Percentiles rank a stretch among this genome's conserved stretches.
Conservation (phyloP, 1,140 invertebrate genomes). For the Gerris buenoi region DNA sequence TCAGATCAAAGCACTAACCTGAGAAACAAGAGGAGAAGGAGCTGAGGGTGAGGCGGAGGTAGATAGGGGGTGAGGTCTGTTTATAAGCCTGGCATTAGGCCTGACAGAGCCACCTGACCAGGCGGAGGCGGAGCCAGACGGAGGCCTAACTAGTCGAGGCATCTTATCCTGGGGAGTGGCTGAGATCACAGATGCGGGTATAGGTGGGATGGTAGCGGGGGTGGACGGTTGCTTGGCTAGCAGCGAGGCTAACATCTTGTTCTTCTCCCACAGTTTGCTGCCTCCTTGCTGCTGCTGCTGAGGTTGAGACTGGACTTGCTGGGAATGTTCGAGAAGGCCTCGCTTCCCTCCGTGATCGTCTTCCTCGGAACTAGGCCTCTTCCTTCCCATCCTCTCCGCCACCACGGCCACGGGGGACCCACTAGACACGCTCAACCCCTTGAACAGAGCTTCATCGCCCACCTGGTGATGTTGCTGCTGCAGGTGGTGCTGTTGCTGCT, state of each 20-base stretch:
- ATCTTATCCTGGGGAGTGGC: slow-evolving; percentile 47
- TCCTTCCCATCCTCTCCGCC: slow-evolving; percentile 27
- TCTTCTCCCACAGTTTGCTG: slow-evolving; percentile 61
- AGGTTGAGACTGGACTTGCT: slow-evolving; percentile 8
- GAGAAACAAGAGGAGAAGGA: background rate
- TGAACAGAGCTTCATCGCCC: slow-evolving; percentile 36
- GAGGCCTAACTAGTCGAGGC: slow-evolving; percentile 29
- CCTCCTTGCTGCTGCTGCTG: slow-evolving; percentile 32
- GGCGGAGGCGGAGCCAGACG: background rate
- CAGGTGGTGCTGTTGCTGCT: no score
- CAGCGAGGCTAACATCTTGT: slow-evolving; percentile 71
- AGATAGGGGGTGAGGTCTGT: background rate
- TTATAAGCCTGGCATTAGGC: background rate
- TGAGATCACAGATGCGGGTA: slow-evolving; percentile 46
- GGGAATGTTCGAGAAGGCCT: background rate
- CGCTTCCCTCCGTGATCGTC: background rate
- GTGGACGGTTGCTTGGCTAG: slow-evolving; percentile 62
- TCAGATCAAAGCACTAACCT: no score
- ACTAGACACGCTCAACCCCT: slow-evolving; percentile 41
- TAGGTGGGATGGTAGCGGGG: slow-evolving; percentile 46
- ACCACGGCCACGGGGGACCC: background rate
- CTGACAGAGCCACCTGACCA: background rate
- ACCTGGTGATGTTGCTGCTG: slow-evolving; percentile 4
- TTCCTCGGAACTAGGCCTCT: slow-evolving; percentile 30
- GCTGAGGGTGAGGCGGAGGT: background rate